These are phyloP conservation scores for Hirtodrosophila duncani DNA, from an alignment of 2,888 invertebrate genomes.

Conservation along the genomic window DNA sequence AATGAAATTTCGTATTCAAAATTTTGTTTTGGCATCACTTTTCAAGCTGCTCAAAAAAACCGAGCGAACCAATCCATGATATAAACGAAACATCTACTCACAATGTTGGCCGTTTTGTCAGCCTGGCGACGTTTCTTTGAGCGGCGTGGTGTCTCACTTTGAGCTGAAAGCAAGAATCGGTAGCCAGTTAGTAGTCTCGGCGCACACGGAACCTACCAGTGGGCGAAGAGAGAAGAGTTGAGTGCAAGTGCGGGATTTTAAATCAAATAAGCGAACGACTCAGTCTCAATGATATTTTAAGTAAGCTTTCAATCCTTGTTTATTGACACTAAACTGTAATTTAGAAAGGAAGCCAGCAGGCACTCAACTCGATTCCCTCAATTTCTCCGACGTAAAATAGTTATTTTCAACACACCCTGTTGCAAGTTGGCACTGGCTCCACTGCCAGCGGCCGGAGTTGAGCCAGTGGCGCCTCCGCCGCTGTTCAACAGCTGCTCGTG, in stretches of 20 bases:
- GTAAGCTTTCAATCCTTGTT: constrained; percentile 1
- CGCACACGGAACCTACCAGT: too few species aligned
- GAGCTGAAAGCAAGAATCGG: constrained; percentile 48
- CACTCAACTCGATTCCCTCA: constrained; percentile 12
- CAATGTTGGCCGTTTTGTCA: constrained; percentile 82
- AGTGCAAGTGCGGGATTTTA: too few species aligned
- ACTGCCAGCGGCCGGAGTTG: constrained; percentile 1
- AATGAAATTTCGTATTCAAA: too few species aligned
- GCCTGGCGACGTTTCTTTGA: constrained; percentile 82
- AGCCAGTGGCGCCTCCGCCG: constrained; percentile 29
- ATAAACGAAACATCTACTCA: constrained; percentile 78
- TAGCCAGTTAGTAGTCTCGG: background rate
- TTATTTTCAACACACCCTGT: constrained; percentile 57
- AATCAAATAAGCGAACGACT: too few species aligned
- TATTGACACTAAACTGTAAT: constrained; percentile 16
- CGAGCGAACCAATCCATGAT: constrained; percentile 44
- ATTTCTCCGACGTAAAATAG: constrained; percentile 30
- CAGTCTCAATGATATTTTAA: too few species aligned
- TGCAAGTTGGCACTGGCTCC: constrained; percentile 27
- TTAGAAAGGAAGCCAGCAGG: constrained; percentile 6
- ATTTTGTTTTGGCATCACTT: constrained; percentile 50
- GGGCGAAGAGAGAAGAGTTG: too few species aligned
- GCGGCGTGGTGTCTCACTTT: constrained; percentile 78
- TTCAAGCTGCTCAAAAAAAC: constrained; percentile 42
- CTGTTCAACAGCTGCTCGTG: constrained; percentile 67